Evolutionary conservation across 2,113 vertebrate species (phyloP).

Genomic region (Anhinga anhinga): DNA sequence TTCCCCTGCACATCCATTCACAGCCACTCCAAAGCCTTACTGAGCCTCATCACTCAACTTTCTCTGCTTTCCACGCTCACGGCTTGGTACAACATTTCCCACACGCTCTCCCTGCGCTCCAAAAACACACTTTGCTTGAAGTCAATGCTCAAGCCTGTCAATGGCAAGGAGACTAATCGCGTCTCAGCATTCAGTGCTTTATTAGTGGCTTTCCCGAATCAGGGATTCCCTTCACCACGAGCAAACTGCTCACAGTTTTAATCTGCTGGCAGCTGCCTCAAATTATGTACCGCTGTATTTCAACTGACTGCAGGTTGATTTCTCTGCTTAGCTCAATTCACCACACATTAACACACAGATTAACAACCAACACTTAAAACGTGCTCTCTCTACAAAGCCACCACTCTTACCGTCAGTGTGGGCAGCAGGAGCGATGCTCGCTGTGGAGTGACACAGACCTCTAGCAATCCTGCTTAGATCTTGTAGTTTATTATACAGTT

Average conservation of each 20-base stretch:
- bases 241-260: background rate
- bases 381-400: background rate
- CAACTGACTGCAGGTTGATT: background rate
- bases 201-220: background rate
- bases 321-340: background rate
- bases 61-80: background rate
- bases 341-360: background rate
- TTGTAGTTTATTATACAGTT: background rate
- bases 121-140: background rate
- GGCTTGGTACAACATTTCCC: background rate
- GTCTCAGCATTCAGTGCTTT: background rate
- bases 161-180: background rate
- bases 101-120: background rate
- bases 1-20: constrained; percentile 1
- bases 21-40: background rate
- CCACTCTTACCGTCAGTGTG: background rate
- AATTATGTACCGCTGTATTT: background rate
- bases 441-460: background rate
- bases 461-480: background rate
- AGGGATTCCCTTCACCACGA: background rate
- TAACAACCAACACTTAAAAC: background rate
- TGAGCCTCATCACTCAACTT: constrained; percentile 1
- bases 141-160: background rate
- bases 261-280: background rate
- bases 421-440: background rate